These are phyloP conservation scores for Psittacula echo DNA, from an alignment of 2,797 vertebrate species.

Conservation along the genomic window DNA sequence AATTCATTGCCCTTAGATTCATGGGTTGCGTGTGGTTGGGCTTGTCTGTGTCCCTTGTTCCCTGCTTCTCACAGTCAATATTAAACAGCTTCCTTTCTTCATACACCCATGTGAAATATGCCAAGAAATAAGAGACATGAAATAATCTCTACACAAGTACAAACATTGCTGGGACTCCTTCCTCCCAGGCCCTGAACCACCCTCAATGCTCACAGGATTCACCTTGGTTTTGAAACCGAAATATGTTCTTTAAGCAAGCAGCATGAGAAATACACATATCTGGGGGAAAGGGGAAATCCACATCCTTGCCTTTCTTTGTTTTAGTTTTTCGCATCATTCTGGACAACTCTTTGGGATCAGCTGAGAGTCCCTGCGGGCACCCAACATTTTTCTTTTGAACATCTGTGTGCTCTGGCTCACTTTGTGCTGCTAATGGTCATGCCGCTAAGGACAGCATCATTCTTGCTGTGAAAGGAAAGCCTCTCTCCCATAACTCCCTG, in stretches of 20 bases:
- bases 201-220: background rate
- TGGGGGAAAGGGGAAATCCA: fast-evolving
- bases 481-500: fast-evolving
- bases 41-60: background rate
- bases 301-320: background rate
- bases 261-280: background rate
- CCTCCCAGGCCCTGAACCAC: background rate
- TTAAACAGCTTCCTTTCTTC: background rate
- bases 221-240: background rate
- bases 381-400: background rate
- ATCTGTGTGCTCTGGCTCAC: background rate
- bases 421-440: background rate
- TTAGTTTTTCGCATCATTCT: background rate
- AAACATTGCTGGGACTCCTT: background rate
- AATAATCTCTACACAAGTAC: background rate
- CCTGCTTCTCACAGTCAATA: background rate
- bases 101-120: background rate
- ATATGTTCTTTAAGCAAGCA: background rate
- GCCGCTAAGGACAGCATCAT: background rate
- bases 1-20: background rate
- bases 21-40: too few species aligned
- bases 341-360: background rate
- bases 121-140: background rate
- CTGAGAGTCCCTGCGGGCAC: background rate
- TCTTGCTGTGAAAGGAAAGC: background rate